Conservation (phyloP, 2,113 vertebrate species). For the Sebastes schlegelii region DNA sequence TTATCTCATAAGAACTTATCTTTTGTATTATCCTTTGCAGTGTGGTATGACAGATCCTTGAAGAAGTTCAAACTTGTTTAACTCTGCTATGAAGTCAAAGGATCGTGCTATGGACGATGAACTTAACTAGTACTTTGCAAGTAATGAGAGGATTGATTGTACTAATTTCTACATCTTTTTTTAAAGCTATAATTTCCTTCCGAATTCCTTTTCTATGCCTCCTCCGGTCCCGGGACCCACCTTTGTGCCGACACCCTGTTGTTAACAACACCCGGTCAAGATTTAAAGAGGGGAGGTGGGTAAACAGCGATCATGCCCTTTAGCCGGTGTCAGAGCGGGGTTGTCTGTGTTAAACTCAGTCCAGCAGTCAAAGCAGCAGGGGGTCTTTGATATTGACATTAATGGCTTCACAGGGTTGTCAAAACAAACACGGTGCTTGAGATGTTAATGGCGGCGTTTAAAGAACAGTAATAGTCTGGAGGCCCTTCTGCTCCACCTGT, state of each 20-base stretch:
- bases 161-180: not conserved
- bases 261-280: conserved; percentile 36
- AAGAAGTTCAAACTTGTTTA: not conserved
- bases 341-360: conserved; percentile 30
- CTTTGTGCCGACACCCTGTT: conserved; percentile 37
- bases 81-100: not conserved
- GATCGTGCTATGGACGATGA: not conserved
- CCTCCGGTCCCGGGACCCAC: not conserved
- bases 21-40: not conserved
- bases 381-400: conserved; percentile 49
- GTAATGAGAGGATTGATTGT: not conserved
- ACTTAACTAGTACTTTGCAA: not conserved
- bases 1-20: not conserved
- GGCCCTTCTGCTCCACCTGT: conserved; percentile 36
- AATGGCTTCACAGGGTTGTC: conserved; percentile 53
- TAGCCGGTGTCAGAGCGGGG: conserved; percentile 11
- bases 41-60: not conserved
- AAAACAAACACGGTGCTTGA: conserved; percentile 69
- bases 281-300: conserved; percentile 13
- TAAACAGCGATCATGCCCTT: not conserved
- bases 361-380: conserved; percentile 32
- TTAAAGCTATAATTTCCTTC: conserved; percentile 6
- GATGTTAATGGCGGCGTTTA: conserved; percentile 64
- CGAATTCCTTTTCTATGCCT: not conserved
- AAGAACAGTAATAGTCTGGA: conserved; percentile 27